Conservation (phyloP, 2,797 vertebrate species). For the Eremophila alpestris region DNA sequence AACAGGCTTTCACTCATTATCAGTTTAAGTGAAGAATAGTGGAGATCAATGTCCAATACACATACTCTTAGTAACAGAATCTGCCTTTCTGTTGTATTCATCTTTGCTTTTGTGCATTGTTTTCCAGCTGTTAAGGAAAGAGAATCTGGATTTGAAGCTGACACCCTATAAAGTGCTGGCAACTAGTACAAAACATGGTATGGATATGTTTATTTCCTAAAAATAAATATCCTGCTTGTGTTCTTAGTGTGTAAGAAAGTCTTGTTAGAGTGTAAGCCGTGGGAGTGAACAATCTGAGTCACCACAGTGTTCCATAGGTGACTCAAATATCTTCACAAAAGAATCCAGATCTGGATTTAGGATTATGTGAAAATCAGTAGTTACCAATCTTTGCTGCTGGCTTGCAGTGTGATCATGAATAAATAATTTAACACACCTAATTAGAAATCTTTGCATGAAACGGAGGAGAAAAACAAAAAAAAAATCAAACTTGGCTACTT, state of each 20-base stretch:
- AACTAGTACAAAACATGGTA: slow-evolving; percentile 97
- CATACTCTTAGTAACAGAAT: background rate
- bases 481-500: background rate
- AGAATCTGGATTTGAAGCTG: slow-evolving; percentile 96
- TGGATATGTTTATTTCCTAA: background rate
- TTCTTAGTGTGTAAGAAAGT: background rate
- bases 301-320: background rate
- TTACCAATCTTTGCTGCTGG: background rate
- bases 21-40: background rate
- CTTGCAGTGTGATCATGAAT: background rate
- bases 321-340: background rate
- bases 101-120: background rate
- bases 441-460: background rate
- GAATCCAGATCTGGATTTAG: background rate
- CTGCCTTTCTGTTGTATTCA: background rate
- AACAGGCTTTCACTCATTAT: background rate
- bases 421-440: background rate
- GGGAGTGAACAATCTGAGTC: background rate
- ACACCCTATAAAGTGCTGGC: slow-evolving; percentile 97
- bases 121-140: slow-evolving; percentile 89
- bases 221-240: background rate
- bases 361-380: background rate
- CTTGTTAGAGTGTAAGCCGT: background rate
- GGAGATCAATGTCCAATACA: background rate
- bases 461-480: background rate